phyloP scores from a whole-genome alignment of 2,113 vertebrate genomes.

The Eidolon helvum region DNA sequence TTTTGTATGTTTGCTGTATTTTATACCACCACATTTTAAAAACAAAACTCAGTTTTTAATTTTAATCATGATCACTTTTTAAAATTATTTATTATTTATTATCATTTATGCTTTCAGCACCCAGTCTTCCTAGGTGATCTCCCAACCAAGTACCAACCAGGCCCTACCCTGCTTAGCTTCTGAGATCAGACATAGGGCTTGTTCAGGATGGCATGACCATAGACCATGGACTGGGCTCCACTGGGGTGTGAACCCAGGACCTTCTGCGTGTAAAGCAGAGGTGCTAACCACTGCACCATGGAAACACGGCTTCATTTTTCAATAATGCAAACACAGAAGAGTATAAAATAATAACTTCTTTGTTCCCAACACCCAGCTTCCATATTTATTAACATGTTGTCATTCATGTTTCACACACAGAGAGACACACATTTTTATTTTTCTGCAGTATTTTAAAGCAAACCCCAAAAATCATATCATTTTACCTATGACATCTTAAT shows the following conservation, averaged over 20 bases:
- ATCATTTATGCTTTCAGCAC: no score
- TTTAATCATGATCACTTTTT: neutral
- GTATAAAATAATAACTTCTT: neutral
- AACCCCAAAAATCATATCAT: neutral
- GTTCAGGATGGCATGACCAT: no score
- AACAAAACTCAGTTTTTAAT: conserved; percentile 35
- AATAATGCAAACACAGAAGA: neutral
- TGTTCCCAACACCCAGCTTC: neutral
- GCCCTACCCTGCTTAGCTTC: no score
- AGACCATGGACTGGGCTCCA: no score
- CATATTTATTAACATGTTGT: neutral
- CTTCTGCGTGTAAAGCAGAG: no score
- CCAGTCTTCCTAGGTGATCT: no score
- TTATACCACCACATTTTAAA: neutral
- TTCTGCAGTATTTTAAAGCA: conserved; percentile 13
- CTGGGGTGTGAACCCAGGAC: no score
- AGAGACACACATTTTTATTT: conserved; percentile 9
- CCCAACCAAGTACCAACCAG: no score
- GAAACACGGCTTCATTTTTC: no score
- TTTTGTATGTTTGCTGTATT: neutral
- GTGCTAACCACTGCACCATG: no score
- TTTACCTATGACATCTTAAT: neutral
- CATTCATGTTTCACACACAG: neutral
- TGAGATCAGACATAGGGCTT: no score
- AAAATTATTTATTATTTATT: no score